Percentiles rank a stretch among this genome's conserved stretches.
phyloP scores from a whole-genome alignment of 2,797 vertebrate species.

The Pagetopsis macropterus region DNA sequence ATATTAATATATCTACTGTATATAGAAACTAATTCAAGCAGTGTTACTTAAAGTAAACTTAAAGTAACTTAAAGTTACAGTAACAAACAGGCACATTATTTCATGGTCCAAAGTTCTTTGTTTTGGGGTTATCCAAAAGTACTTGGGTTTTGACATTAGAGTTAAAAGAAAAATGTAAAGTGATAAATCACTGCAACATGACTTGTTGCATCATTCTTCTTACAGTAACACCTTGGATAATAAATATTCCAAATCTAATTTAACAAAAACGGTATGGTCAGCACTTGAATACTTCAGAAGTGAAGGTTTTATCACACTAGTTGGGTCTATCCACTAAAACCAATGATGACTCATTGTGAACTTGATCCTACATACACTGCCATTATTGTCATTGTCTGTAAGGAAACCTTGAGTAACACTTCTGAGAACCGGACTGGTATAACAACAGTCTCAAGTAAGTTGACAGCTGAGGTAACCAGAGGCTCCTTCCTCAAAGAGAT shows the following conservation, averaged over 20 bases:
- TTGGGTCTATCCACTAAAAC: neutral
- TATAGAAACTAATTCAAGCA: neutral
- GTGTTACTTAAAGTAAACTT: neutral
- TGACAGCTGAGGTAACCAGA: constrained; percentile 17
- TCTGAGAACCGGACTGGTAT: constrained; percentile 29
- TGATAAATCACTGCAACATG: neutral
- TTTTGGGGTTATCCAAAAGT: accelerated
- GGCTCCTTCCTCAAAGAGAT: constrained; percentile 14
- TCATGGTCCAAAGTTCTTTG: neutral
- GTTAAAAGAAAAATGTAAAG: neutral
- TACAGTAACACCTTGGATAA: neutral
- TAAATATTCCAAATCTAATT: neutral
- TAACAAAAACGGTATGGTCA: neutral
- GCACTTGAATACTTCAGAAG: neutral
- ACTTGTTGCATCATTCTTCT: neutral
- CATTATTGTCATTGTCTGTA: neutral
- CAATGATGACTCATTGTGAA: neutral
- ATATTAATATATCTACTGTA: neutral
- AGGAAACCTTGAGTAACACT: constrained; percentile 7
- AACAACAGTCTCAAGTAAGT: neutral
- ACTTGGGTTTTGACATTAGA: neutral
- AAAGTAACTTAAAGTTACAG: neutral
- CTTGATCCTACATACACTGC: neutral
- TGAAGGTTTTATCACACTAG: neutral
- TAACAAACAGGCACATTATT: neutral